Evolutionary conservation across 1,140 invertebrate genomes (phyloP).

Genomic region (Gryon sp.): DNA sequence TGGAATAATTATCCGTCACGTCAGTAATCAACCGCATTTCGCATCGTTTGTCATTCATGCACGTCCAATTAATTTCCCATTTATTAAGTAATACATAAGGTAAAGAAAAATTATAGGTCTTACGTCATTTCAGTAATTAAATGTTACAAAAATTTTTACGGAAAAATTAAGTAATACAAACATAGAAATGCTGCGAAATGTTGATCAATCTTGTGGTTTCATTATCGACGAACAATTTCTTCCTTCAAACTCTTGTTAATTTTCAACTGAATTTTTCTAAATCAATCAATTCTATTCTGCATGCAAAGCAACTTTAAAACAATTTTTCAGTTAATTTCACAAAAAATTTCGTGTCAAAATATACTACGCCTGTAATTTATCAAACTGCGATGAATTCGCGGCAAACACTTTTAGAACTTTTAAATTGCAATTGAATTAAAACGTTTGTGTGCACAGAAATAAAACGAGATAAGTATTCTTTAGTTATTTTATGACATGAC

Average conservation of each 20-base stretch:
- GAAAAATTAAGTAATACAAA: not conserved
- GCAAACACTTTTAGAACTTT: constrained; percentile 8
- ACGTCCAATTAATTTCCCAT: constrained; percentile 12
- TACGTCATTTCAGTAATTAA: constrained; percentile 11
- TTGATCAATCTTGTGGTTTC: no score
- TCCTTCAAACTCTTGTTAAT: not conserved
- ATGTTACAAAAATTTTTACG: not conserved
- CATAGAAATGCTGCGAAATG: not conserved
- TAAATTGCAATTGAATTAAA: constrained; percentile 9
- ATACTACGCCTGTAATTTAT: constrained; percentile 13
- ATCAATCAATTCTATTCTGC: constrained; percentile 35
- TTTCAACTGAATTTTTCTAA: constrained; percentile 16
- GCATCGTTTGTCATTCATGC: not conserved
- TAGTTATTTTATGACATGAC: no score
- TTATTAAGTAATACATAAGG: constrained; percentile 2
- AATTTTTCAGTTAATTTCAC: constrained; percentile 42
- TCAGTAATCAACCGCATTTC: not conserved
- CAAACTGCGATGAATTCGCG: constrained; percentile 15
- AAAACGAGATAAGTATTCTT: not conserved
- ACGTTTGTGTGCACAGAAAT: not conserved
- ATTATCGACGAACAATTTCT: constrained; percentile 2
- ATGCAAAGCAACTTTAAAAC: constrained; percentile 20
- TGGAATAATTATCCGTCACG: constrained; percentile 1
- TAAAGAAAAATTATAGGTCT: constrained; percentile 2
- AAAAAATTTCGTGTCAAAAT: constrained; percentile 30